Conservation (phyloP, 2,113 vertebrate genomes). For the Donacobius atricapilla region DNA sequence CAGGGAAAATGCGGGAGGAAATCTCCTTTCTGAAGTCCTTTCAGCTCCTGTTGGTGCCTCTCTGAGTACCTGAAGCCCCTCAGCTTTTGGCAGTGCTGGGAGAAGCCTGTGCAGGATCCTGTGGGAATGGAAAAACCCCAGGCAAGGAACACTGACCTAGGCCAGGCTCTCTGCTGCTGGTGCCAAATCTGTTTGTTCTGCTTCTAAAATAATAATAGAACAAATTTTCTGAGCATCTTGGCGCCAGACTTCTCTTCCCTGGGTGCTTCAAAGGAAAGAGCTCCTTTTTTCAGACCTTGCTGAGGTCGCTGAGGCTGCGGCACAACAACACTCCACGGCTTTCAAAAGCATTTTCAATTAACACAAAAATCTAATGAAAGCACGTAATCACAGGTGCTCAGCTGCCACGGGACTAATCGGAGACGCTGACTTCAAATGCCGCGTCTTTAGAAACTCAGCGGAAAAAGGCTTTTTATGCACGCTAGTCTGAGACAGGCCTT, state of each 20-base stretch:
- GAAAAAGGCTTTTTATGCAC: background rate
- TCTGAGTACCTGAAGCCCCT: background rate
- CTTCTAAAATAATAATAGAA: background rate
- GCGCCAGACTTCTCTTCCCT: background rate
- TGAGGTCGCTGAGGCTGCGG: background rate
- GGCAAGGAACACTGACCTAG: background rate
- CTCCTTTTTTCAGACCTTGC: background rate
- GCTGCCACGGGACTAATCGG: background rate
- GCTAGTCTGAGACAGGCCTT: background rate
- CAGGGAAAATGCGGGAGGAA: background rate
- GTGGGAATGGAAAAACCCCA: background rate
- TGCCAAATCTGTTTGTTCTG: background rate
- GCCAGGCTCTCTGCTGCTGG: background rate
- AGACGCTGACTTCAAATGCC: background rate
- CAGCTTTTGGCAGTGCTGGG: background rate
- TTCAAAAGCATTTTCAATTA: slow-evolving; percentile 55
- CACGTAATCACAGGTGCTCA: background rate
- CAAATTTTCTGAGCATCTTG: background rate
- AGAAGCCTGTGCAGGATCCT: background rate
- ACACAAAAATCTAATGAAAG: slow-evolving; percentile 19
- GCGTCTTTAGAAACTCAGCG: background rate
- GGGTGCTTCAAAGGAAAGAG: slow-evolving; percentile 30
- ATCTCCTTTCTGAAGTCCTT: background rate
- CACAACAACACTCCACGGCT: background rate
- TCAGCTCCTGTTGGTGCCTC: background rate